A percentile compares a stretch with the other conserved stretches of the same genome.
Evolutionary conservation across 1,140 invertebrate genomes (phyloP).

Genomic region (Druon quercuslanigerum): DNA sequence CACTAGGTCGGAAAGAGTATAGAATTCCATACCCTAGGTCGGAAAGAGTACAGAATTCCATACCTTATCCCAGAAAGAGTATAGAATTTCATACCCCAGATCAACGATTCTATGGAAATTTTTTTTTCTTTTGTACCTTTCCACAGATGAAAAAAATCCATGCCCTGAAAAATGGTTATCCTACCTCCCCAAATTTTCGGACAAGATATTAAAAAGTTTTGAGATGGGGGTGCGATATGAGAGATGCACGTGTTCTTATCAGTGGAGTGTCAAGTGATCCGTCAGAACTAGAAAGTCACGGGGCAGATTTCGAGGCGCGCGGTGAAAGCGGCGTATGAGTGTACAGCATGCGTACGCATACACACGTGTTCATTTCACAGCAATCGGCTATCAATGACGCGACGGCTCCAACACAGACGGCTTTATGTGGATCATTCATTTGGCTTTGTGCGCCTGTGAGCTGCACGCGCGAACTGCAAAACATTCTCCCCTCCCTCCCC

Average conservation of each 20-base stretch:
- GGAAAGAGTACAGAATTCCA: too few species aligned
- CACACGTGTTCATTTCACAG: constrained; percentile 23
- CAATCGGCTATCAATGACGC: not conserved
- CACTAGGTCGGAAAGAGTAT: too few species aligned
- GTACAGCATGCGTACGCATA: constrained; percentile 46
- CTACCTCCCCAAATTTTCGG: not conserved
- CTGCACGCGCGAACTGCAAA: constrained; percentile 51
- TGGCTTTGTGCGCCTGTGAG: constrained; percentile 33
- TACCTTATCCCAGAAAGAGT: too few species aligned
- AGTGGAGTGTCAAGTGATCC: constrained; percentile 14
- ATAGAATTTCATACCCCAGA: too few species aligned
- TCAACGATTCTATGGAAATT: too few species aligned
- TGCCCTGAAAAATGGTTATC: too few species aligned
- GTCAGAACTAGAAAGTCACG: constrained; percentile 39
- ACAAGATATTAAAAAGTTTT: not conserved
- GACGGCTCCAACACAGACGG: not conserved
- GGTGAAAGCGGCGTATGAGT: constrained; percentile 57
- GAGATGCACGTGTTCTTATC: not conserved
- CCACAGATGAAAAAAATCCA: too few species aligned
- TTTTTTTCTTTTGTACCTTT: too few species aligned
- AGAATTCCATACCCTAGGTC: too few species aligned
- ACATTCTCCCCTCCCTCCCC: not conserved
- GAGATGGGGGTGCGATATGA: not conserved
- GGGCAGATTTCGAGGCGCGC: constrained; percentile 49
- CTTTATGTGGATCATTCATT: not conserved